Percentiles rank a stretch among this genome's conserved stretches.
phyloP scores from a whole-genome alignment of 2,797 vertebrate genomes.

The Anomalospiza imberbis region DNA sequence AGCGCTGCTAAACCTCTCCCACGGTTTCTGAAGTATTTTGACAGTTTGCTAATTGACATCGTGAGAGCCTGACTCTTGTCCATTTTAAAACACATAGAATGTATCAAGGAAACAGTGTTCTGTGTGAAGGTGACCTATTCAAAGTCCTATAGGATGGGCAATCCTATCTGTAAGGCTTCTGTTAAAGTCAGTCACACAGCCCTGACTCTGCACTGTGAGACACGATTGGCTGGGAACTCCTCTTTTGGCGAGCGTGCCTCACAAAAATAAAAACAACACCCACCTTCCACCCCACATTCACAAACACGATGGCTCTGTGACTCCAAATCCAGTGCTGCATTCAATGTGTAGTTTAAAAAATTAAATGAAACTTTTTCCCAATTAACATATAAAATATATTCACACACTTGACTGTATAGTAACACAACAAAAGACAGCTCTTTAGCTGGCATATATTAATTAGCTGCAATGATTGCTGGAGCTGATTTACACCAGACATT shows the following conservation, averaged over 20 bases:
- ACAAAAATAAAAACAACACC: conserved; percentile 16
- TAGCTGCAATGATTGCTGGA: background rate
- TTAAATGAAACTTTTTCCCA: conserved; percentile 22
- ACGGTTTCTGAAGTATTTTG: background rate
- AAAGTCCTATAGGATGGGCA: background rate
- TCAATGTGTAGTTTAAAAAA: conserved; percentile 7
- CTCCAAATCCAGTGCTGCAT: background rate
- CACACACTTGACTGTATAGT: background rate
- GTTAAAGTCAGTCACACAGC: conserved; percentile 25
- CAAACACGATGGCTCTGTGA: background rate
- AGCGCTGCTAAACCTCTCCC: background rate
- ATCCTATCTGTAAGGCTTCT: conserved; percentile 29
- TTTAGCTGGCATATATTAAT: conserved; percentile 29
- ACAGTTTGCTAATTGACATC: background rate
- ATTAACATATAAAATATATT: background rate
- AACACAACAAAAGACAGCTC: conserved; percentile 22
- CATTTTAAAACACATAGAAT: background rate
- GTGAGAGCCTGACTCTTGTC: background rate
- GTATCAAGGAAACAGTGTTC: background rate
- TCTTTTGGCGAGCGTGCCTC: background rate
- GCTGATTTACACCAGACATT: conserved; percentile 17
- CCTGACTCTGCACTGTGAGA: background rate
- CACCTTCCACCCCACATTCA: background rate
- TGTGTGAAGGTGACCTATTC: background rate
- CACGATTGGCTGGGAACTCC: background rate